Evolutionary conservation across 2,113 vertebrate genomes (phyloP).

Genomic region (Pachycephala philippinensis): DNA sequence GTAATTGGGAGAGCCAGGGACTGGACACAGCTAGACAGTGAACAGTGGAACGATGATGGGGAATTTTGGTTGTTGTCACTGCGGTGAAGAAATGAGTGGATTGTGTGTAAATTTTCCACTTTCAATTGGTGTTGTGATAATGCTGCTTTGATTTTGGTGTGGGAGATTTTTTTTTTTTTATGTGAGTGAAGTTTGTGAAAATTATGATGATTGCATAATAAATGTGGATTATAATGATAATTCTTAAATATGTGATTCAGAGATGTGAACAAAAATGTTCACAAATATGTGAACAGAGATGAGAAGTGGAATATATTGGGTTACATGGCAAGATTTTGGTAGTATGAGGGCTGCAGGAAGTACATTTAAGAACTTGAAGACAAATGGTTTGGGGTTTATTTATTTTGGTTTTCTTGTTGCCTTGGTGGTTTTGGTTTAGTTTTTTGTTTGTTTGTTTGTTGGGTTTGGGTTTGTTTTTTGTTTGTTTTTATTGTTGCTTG

Average conservation of each 20-base stretch:
- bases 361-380: background rate
- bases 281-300: background rate
- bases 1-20: background rate
- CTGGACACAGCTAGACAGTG: background rate
- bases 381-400: background rate
- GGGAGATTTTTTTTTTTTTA: background rate
- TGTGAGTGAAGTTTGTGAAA: background rate
- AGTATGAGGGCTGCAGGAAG: background rate
- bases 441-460: background rate
- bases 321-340: rapidly evolving
- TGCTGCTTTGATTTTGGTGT: background rate
- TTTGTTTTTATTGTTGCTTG: background rate
- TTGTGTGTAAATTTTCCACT: background rate
- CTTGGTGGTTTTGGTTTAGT: background rate
- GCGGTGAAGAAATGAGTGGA: background rate
- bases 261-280: too few species aligned
- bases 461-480: background rate
- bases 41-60: background rate
- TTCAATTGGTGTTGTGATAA: background rate
- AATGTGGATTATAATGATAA: background rate
- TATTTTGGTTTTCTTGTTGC: background rate
- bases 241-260: background rate
- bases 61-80: background rate
- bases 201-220: background rate
- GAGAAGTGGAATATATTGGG: background rate